Base-by-base conservation (phyloP, 2,113 vertebrate species). In the Ictalurus furcatus region DNA sequence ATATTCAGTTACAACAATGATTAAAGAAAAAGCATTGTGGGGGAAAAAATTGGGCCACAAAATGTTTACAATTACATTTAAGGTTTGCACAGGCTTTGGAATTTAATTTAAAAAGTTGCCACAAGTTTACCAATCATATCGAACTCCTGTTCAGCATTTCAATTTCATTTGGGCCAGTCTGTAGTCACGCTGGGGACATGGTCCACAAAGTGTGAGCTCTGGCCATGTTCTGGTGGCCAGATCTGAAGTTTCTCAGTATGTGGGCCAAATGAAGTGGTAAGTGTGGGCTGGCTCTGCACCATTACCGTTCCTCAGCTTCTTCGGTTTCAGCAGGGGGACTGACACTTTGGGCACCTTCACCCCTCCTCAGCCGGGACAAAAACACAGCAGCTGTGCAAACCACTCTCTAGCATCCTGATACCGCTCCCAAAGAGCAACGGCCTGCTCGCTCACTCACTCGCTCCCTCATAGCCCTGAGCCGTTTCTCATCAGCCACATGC, bases 361-460 rank as follows among this genome's bases (percentile, higher is more conserved):
- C 86, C 89, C 78, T 88, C 85, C 71, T 87, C 87, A 89, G 76
- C 81, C 30, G 37, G 83, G 40, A 87, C 85, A 86, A 79, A 91
- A 91, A 87, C 78, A 85, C 85, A 71, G 91, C 90, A 93, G 94
- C 94, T 94, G 93, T 93, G 93, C 94, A 92, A 94, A 91, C 86
- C 92, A 90, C 90, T 93, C 93, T 93, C 59, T 44, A 74, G 40
- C 84, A 87, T 84, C 73, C 86, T 85, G 73, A 59, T 76, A 58
- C 69, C 19, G 6, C 56, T 73, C 34, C 34, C n/a, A 84, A 48
- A 86, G 19, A 58, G 40, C 54, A 84, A 48, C 11, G 8, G 21
- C 34, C 58, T 48, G 44, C 44, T 48, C 44, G 40, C 40, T 3
- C 56, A 40, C 21, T 83, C 17, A 37, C 80, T 59, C 58, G 48